Percentiles rank a stretch among this genome's conserved stretches.
These are phyloP conservation scores for Zaprionus obscuricornis DNA, from an alignment of 2,888 invertebrate species.

Conservation along the genomic window DNA sequence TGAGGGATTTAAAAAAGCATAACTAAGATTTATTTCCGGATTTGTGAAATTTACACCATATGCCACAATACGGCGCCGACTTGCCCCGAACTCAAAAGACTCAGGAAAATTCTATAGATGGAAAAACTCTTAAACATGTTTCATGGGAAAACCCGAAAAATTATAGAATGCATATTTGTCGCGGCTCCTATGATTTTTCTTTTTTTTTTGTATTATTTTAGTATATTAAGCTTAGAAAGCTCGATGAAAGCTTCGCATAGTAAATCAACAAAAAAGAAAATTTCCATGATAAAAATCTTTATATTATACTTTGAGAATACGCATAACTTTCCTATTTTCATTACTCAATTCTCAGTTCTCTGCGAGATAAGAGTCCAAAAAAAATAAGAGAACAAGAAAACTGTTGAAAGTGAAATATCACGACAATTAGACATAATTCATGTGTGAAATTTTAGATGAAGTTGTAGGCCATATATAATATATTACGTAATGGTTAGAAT, in stretches of 20 bases:
- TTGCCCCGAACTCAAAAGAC: constrained; percentile 28
- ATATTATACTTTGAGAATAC: constrained; percentile 12
- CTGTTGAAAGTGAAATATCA: constrained; percentile 19
- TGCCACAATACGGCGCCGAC: constrained; percentile 40
- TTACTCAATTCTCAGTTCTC: constrained; percentile 14
- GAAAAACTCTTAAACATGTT: constrained; percentile 11
- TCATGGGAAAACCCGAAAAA: constrained; percentile 32
- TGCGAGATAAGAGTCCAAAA: background rate
- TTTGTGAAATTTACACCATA: constrained; percentile 68
- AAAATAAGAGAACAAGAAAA: too few species aligned
- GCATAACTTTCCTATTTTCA: constrained; percentile 29
- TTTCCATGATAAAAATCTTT: constrained; percentile 24
- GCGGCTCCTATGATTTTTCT: too few species aligned
- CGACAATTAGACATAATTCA: constrained; percentile 58
- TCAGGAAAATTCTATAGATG: constrained; percentile 26
- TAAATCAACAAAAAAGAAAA: background rate
- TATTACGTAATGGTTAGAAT: constrained; percentile 56
- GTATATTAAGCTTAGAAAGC: background rate
- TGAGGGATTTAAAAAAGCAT: constrained; percentile 62
- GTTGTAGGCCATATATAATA: background rate
- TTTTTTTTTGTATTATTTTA: constrained; percentile 27
- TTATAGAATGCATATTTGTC: too few species aligned
- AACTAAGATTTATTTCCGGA: constrained; percentile 78
- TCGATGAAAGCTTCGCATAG: background rate
- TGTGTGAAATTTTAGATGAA: constrained; percentile 37